phyloP scores from a whole-genome alignment of 2,113 vertebrate species.

The Podocnemis expansa region DNA sequence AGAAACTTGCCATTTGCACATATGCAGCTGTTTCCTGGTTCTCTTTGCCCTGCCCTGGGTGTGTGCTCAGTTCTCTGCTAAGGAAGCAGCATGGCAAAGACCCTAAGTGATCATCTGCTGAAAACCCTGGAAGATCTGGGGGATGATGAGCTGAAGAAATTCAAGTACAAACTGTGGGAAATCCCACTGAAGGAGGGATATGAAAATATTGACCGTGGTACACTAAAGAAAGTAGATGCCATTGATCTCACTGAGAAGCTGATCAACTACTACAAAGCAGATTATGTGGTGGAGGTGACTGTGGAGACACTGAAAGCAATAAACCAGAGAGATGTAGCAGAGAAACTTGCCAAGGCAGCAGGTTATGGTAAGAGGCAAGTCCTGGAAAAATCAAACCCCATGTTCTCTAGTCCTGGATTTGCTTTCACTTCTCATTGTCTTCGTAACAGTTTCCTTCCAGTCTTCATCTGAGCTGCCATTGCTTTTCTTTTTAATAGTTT shows the following conservation, averaged over 20 bases:
- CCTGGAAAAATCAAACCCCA: background rate
- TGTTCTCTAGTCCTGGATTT: no score
- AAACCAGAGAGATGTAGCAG: constrained; percentile 52
- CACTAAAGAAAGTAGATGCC: constrained; percentile 8
- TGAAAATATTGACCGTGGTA: constrained; percentile 32
- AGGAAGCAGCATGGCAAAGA: constrained; percentile 32
- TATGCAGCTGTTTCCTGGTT: background rate
- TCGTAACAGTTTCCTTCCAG: no score
- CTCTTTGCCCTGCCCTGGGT: background rate
- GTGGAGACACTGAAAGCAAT: constrained; percentile 50
- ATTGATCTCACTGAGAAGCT: constrained; percentile 41
- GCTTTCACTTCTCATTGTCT: no score
- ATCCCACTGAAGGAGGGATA: constrained; percentile 33
- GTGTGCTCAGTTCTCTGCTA: background rate
- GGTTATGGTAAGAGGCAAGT: constrained; percentile 1
- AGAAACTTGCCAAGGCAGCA: constrained; percentile 2
- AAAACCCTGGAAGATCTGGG: constrained; percentile 49
- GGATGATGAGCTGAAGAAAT: constrained; percentile 56
- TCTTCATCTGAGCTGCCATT: no score
- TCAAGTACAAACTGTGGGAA: constrained; percentile 63
- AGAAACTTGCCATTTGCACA: background rate
- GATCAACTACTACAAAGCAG: constrained; percentile 28
- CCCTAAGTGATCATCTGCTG: constrained; percentile 51
- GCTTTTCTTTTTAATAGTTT: no score
- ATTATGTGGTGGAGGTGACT: constrained; percentile 22